Evolutionary conservation across 2,888 invertebrate genomes (phyloP).

Genomic region (Carpatolechia fugitivella): DNA sequence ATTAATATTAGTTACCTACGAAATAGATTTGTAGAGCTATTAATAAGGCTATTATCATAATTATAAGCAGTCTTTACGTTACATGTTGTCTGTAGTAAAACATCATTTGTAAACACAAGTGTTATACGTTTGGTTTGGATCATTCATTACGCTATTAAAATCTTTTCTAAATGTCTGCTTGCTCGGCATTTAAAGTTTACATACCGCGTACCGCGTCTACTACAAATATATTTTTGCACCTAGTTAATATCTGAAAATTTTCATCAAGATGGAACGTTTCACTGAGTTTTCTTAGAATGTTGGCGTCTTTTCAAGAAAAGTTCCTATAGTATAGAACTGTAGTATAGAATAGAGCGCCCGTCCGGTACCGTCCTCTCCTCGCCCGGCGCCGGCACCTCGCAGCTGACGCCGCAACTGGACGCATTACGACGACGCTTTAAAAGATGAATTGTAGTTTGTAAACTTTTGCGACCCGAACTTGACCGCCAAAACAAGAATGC

Average conservation of each 20-base stretch:
- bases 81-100: constrained; percentile 63
- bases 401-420: background rate
- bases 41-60: constrained; percentile 73
- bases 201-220: background rate
- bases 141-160: constrained; percentile 19
- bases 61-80: constrained; percentile 76
- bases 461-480: constrained; percentile 68
- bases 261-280: background rate
- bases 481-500: constrained; percentile 73
- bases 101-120: constrained; percentile 57
- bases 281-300: background rate
- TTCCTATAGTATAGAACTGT: too few species aligned
- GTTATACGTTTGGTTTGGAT: constrained; percentile 36
- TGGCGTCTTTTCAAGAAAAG: background rate
- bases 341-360: too few species aligned
- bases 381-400: background rate
- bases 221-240: background rate
- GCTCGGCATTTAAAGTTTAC: background rate
- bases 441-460: constrained; percentile 47
- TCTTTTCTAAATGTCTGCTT: background rate
- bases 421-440: constrained; percentile 3
- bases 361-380: too few species aligned
- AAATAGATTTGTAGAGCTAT: constrained; percentile 72
- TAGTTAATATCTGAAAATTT: background rate
- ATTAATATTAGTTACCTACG: constrained; percentile 73